Conservation (phyloP, 2,113 vertebrate species). For the Ictidomys tridecemlineatus region DNA sequence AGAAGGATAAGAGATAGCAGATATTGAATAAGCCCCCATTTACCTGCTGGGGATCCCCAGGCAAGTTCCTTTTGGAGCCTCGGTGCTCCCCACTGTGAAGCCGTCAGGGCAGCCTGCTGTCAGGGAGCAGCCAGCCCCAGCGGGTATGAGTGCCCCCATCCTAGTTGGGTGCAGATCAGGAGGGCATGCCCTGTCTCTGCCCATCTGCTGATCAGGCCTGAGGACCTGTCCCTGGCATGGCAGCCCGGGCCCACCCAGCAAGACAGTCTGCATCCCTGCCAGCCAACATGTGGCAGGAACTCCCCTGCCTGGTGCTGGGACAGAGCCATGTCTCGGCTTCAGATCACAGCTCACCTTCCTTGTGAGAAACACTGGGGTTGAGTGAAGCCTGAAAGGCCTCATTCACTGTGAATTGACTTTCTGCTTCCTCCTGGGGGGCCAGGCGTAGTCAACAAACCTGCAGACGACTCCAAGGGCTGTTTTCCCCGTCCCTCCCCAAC, state of each 20-base stretch:
- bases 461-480: not conserved
- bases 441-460: not conserved
- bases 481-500: not conserved
- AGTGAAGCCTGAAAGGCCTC: not conserved
- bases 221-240: not conserved
- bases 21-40: not conserved
- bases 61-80: not conserved
- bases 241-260: not conserved
- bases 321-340: not conserved
- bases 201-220: fast-evolving
- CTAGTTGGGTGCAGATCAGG: not conserved
- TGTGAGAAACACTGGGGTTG: not conserved
- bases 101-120: too few species aligned
- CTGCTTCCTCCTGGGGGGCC: not conserved
- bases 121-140: too few species aligned
- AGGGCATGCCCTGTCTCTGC: not conserved
- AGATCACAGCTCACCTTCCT: not conserved
- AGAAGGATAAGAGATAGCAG: not conserved
- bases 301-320: not conserved
- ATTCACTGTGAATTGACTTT: not conserved
- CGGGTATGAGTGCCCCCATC: fast-evolving
- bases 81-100: not conserved
- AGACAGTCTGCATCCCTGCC: not conserved
- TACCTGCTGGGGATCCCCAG: not conserved
- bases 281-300: fast-evolving